Evolutionary conservation across 2,113 vertebrate genomes (phyloP).

Genomic region (Amazona vittata): DNA sequence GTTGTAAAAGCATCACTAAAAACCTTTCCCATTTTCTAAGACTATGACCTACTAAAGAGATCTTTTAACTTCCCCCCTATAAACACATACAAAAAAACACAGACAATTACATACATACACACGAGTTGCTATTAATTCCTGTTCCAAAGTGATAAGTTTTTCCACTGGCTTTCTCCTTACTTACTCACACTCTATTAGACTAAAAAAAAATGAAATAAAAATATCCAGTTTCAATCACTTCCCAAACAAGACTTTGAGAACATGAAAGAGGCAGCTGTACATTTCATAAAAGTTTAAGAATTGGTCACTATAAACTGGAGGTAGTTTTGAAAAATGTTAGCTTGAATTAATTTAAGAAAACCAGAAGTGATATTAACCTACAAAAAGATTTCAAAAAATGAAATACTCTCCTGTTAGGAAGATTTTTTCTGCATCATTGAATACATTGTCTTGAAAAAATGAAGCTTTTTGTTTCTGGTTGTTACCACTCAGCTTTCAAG

Average conservation of each 20-base stretch:
- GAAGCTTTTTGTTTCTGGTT: conserved; percentile 3
- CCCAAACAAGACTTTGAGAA: not conserved
- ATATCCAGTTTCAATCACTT: conserved; percentile 26
- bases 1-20: not conserved
- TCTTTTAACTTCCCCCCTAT: conserved; percentile 36
- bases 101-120: conserved; percentile 35
- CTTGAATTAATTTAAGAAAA: conserved; percentile 42
- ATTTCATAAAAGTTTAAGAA: conserved; percentile 11
- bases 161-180: not conserved
- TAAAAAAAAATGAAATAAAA: not conserved
- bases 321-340: conserved; percentile 53
- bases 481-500: not conserved
- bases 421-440: not conserved
- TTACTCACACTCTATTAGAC: not conserved
- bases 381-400: not conserved
- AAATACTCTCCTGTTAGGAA: conserved; percentile 9
- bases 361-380: conserved; percentile 2
- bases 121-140: not conserved
- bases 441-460: not conserved
- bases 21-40: not conserved
- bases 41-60: not conserved
- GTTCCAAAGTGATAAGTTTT: not conserved
- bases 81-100: not conserved
- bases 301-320: conserved; percentile 62
- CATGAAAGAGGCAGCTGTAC: conserved; percentile 10